Conservation (phyloP, 2,888 invertebrate genomes). For the Oscheius sp. region DNA sequence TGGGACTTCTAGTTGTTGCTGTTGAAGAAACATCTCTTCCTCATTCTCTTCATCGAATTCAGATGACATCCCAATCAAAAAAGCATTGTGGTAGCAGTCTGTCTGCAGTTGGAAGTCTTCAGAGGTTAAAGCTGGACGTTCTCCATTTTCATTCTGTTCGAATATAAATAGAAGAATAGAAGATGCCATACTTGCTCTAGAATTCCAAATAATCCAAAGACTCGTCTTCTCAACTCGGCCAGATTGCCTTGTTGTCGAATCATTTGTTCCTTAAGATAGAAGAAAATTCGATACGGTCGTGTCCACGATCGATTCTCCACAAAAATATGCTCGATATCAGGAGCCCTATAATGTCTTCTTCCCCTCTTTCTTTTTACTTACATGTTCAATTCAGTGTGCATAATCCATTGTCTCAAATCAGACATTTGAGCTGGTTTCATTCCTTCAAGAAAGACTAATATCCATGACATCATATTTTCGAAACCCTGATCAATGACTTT, state of each 20-base stretch:
- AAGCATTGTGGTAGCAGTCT: background rate
- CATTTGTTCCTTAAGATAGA: background rate
- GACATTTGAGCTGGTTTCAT: background rate
- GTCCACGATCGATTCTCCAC: background rate
- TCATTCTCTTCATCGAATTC: background rate
- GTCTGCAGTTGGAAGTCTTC: background rate
- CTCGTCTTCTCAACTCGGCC: background rate
- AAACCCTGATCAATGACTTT: background rate
- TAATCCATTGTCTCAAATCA: background rate
- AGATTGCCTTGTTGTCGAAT: constrained; percentile 16
- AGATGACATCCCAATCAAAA: background rate
- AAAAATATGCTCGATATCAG: background rate
- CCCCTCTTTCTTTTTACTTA: background rate
- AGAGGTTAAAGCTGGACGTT: background rate
- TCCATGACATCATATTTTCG: constrained; percentile 1
- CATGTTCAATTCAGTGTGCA: background rate
- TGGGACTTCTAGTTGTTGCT: background rate
- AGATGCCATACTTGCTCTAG: no score
- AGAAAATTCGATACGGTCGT: background rate
- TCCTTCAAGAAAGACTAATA: background rate
- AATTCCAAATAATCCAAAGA: no score
- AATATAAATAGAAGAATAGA: no score
- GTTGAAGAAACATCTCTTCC: background rate
- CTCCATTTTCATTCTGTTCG: background rate
- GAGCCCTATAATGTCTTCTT: background rate